These are phyloP conservation scores for Amphipoea oculea DNA, from an alignment of 2,888 invertebrate genomes.

Conservation along the genomic window DNA sequence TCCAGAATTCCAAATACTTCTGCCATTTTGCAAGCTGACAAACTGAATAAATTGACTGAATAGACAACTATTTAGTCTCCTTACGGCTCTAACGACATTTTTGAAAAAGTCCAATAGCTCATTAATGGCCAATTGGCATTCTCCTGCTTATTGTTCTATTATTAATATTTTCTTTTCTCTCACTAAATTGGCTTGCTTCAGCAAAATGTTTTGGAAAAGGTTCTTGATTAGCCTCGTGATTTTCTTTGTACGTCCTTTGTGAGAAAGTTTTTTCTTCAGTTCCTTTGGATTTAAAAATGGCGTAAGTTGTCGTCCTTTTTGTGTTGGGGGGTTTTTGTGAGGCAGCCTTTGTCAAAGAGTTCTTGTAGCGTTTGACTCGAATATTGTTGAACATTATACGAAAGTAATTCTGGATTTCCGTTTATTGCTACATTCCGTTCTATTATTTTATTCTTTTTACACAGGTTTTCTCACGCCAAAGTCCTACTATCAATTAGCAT, in stretches of 20 bases:
- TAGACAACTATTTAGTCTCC: conserved; percentile 40
- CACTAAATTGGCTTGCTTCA: conserved; percentile 64
- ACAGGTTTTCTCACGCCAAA: too few relatives aligned
- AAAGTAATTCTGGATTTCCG: conserved; percentile 11
- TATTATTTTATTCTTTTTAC: background rate
- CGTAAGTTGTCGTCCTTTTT: conserved; percentile 55
- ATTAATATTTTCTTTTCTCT: conserved; percentile 72
- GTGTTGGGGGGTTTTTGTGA: conserved; percentile 43
- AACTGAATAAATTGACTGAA: conserved; percentile 49
- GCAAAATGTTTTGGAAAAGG: conserved; percentile 73
- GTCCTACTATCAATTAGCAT: background rate
- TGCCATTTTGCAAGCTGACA: conserved; percentile 22
- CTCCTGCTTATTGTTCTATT: conserved; percentile 65
- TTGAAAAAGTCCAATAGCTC: conserved; percentile 56
- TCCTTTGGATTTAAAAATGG: conserved; percentile 66
- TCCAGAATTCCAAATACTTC: conserved; percentile 2
- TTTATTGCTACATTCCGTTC: background rate
- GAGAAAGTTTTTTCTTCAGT: conserved; percentile 62
- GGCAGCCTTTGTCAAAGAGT: conserved; percentile 43
- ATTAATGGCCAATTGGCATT: conserved; percentile 61
- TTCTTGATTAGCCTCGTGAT: conserved; percentile 74
- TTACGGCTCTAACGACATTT: conserved; percentile 42
- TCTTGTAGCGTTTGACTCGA: conserved; percentile 32
- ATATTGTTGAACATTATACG: conserved; percentile 12
- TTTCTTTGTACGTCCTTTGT: conserved; percentile 71